A percentile compares a stretch with the other conserved stretches of the same genome.
Evolutionary conservation across 2,797 vertebrate species (phyloP).

Genomic region (Cyclopterus lumpus): DNA sequence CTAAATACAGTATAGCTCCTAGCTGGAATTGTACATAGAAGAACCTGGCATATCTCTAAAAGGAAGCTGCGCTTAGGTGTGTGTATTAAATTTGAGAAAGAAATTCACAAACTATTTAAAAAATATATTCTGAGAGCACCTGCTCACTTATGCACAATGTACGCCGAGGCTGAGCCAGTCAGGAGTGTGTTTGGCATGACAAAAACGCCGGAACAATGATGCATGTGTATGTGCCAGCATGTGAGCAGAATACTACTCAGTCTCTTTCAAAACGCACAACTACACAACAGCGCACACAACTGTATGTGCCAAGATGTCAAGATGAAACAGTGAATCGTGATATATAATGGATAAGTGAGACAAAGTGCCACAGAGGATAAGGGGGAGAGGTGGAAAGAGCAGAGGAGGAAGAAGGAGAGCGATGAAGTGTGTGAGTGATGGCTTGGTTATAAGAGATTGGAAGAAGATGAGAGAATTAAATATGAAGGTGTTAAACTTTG

Average conservation of each 20-base stretch:
- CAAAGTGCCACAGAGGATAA: conserved; percentile 55
- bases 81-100: conserved; percentile 2
- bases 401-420: conserved; percentile 26
- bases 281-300: conserved; percentile 29
- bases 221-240: conserved; percentile 67
- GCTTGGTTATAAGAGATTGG: conserved; percentile 36
- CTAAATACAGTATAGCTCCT: not conserved
- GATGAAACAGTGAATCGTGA: conserved; percentile 47
- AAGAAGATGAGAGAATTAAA: conserved; percentile 74
- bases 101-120: conserved; percentile 3
- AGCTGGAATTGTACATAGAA: conserved; percentile 6
- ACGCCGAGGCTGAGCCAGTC: conserved; percentile 33
- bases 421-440: conserved; percentile 41
- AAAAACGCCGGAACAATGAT: conserved; percentile 73
- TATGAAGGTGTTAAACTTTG: conserved; percentile 69
- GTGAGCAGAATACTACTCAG: conserved; percentile 68
- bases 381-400: conserved; percentile 39
- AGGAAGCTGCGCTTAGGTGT: conserved; percentile 3
- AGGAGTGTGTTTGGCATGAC: conserved; percentile 76
- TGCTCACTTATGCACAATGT: conserved; percentile 36
- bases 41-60: conserved; percentile 9
- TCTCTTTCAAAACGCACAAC: conserved; percentile 33
- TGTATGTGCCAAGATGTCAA: conserved; percentile 49
- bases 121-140: conserved; percentile 23
- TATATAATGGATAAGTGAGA: conserved; percentile 67